Conservation (phyloP, 1,140 invertebrate genomes). For the Steinernema feltiae region DNA sequence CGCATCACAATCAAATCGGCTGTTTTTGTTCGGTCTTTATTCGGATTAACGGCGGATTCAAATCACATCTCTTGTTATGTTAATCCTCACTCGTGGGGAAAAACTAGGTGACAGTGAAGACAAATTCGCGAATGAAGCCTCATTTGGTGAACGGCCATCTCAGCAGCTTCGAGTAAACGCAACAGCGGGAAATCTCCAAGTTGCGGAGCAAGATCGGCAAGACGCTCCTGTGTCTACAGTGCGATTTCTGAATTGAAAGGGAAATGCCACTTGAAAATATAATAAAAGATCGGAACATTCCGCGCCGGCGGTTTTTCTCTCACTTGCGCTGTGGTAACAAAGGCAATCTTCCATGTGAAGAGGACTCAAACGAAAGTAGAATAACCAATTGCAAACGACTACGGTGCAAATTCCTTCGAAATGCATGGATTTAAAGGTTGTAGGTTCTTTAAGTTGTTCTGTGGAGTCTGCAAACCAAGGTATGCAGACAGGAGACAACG, state of each 20-base stretch:
- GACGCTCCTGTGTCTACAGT: too few species aligned
- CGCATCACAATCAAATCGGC: conserved; percentile 13
- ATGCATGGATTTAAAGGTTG: too few species aligned
- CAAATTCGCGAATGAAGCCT: not conserved
- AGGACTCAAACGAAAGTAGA: not conserved
- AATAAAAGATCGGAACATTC: not conserved
- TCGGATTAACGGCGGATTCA: conserved; percentile 15
- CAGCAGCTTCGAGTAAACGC: too few species aligned
- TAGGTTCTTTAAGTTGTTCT: too few species aligned
- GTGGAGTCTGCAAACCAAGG: too few species aligned
- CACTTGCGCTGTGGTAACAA: not conserved
- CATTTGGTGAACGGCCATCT: too few species aligned
- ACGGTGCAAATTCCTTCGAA: too few species aligned
- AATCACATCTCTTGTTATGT: not conserved
- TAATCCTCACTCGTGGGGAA: not conserved
- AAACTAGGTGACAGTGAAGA: not conserved
- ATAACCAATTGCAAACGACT: too few species aligned
- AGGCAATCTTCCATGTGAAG: not conserved
- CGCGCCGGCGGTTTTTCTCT: not conserved
- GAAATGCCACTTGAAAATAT: conserved; percentile 5
- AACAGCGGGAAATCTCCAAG: too few species aligned
- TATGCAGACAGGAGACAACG: too few species aligned
- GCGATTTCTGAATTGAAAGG: conserved; percentile 11
- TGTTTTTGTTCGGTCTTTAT: conserved; percentile 6
- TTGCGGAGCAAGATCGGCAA: too few species aligned